A percentile compares a stretch with the other conserved stretches of the same genome.
These are phyloP conservation scores for Poliocrania exsul DNA, from an alignment of 2,797 vertebrate genomes.

Conservation along the genomic window DNA sequence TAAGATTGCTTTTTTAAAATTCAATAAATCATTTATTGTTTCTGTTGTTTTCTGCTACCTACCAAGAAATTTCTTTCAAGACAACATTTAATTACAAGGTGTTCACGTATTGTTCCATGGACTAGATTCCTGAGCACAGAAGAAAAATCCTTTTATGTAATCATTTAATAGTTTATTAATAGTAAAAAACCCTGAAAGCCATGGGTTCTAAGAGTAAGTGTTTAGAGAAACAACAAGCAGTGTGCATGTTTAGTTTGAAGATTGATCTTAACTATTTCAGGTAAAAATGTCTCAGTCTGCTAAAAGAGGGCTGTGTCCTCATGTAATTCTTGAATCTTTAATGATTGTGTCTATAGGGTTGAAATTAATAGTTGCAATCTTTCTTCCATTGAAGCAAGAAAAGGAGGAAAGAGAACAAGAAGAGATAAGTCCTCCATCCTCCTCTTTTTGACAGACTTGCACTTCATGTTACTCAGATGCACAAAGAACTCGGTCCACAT, in stretches of 20 bases:
- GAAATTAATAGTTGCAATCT: neutral
- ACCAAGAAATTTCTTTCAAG: neutral
- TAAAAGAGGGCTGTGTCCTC: neutral
- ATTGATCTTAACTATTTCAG: neutral
- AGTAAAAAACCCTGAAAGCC: neutral
- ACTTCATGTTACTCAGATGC: neutral
- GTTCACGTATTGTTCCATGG: neutral
- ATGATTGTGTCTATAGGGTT: neutral
- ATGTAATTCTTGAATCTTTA: neutral
- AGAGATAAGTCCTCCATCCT: neutral
- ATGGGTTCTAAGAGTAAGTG: neutral
- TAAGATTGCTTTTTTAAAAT: neutral
- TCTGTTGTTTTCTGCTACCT: neutral
- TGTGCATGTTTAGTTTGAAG: neutral
- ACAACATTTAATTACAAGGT: neutral
- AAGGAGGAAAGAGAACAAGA: neutral
- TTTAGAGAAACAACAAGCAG: neutral
- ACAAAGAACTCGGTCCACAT: neutral
- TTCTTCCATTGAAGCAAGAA: neutral
- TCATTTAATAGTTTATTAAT: neutral
- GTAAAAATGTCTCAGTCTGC: neutral
- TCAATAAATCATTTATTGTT: neutral
- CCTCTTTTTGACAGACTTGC: neutral
- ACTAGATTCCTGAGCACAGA: neutral
- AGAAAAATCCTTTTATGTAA: neutral